Base-by-base conservation (phyloP, 2,797 vertebrate genomes). In the Nannoperca obscura region DNA sequence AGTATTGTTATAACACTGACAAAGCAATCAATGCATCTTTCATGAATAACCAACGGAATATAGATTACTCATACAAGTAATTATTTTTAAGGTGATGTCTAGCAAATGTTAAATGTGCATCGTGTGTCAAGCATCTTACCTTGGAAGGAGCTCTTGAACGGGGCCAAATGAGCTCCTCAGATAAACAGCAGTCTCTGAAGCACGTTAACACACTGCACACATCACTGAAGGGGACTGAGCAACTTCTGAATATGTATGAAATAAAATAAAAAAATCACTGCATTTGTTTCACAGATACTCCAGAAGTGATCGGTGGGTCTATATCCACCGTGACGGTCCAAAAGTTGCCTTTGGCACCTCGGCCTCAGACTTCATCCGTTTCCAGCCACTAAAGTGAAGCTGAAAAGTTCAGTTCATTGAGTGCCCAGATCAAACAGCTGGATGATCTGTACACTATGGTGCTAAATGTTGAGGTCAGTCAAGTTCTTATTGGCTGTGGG, bases 401-500 rank as follows among this genome's bases (percentile, higher is more conserved):
- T 76, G 63, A 83, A 80, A 81, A 86, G 77, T 82, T 82, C 60
- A 81, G 70, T 87, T 85, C 64, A 81, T 81, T 88, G 50, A 82
- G 76, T 49, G 78, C 58, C 71, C 66, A 67, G 57, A 85, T 88
- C 78, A 90, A 90, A 90, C 84, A 81, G 73, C 57, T 73, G 84
- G 85, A 81, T 30, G 20, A 64, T 76, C 63, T 78, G 86, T 85
- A 81, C 74, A 86, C 76, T 64, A 36, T 52, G 62, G 65, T 61
- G 85, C 78, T 82, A 80, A 88, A 84, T 24, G 46, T 32, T 38
- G 78, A 87, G 82, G 88, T 90, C 85, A 87, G 84, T 66, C 69
- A 59, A 76, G 59, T 71, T 94, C 90, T 94, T 93, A 95, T 95
- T 94, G 92, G 92, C 81, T 78, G 64, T 73, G 80, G 66, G 77